Percentiles rank a stretch among this genome's conserved stretches.
These are phyloP conservation scores for Pimephales promelas DNA, from an alignment of 2,113 vertebrate genomes.

Conservation along the genomic window DNA sequence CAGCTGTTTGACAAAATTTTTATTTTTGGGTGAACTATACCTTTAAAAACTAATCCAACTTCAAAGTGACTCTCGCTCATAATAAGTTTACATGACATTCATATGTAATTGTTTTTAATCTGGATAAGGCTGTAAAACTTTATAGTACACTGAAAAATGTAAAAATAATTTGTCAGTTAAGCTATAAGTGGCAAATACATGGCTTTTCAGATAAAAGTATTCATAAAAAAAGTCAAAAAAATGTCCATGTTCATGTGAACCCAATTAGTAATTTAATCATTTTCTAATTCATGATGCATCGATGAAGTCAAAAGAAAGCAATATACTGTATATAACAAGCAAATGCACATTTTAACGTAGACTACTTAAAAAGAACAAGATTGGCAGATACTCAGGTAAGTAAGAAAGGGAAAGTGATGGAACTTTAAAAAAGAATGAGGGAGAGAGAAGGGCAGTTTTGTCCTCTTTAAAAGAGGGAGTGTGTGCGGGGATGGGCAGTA, in stretches of 20 bases:
- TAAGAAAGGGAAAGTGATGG: not conserved
- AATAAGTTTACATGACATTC: not conserved
- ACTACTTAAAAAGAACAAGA: not conserved
- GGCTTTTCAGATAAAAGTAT: not conserved
- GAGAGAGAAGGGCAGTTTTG: slow-evolving; percentile 15
- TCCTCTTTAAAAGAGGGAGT: slow-evolving; percentile 29
- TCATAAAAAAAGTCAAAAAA: not conserved
- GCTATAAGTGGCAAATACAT: not conserved
- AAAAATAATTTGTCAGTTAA: not conserved
- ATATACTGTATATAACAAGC: not conserved
- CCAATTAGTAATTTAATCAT: not conserved
- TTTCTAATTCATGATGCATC: not conserved
- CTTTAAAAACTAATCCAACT: slow-evolving; percentile 5
- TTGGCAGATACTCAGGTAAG: not conserved
- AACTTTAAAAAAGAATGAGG: slow-evolving; percentile 26
- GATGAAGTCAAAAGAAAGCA: not conserved
- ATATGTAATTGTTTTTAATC: not conserved
- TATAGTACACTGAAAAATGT: not conserved
- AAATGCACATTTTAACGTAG: not conserved
- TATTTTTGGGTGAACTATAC: too few relatives aligned
- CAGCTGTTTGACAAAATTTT: too few relatives aligned
- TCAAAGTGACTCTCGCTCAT: slow-evolving; percentile 14
- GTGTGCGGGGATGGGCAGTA: slow-evolving; percentile 41
- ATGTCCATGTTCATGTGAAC: not conserved
- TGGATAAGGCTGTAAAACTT: not conserved